Evolutionary conservation across 1,140 invertebrate species (phyloP).

Genomic region (Dryas iulia): DNA sequence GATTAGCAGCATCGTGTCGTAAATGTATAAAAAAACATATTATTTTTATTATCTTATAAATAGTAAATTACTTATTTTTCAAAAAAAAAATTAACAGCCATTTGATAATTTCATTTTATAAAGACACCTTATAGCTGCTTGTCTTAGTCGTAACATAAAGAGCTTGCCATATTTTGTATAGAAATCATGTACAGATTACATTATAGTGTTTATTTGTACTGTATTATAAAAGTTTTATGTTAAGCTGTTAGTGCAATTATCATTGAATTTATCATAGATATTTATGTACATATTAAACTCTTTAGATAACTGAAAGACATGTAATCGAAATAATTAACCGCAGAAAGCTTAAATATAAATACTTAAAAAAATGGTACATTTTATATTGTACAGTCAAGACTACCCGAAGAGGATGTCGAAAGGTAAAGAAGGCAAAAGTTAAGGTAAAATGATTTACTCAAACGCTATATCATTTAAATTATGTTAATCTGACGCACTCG

Average conservation of each 20-base stretch:
- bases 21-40: neutral
- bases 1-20: neutral
- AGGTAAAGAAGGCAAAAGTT: too few species aligned
- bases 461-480: too few species aligned
- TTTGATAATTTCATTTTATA: neutral
- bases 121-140: neutral
- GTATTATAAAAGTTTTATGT: neutral
- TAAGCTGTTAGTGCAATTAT: neutral
- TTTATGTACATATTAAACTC: too few species aligned
- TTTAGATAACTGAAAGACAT: too few species aligned
- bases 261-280: too few species aligned
- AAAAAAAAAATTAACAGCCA: neutral
- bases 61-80: neutral
- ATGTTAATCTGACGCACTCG: too few species aligned
- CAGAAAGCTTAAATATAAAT: too few species aligned
- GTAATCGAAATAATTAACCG: too few species aligned
- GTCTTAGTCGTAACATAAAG: neutral
- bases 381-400: too few species aligned
- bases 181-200: conserved; percentile 14
- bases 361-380: too few species aligned
- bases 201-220: conserved; percentile 31
- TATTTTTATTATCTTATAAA: neutral
- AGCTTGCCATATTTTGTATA: neutral
- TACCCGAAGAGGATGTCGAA: too few species aligned
- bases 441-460: too few species aligned